Evolutionary conservation across 1,140 invertebrate species (phyloP), one percentile per base, ranked within the genome.

Genomic region (Drosophila arizonae): DNA sequence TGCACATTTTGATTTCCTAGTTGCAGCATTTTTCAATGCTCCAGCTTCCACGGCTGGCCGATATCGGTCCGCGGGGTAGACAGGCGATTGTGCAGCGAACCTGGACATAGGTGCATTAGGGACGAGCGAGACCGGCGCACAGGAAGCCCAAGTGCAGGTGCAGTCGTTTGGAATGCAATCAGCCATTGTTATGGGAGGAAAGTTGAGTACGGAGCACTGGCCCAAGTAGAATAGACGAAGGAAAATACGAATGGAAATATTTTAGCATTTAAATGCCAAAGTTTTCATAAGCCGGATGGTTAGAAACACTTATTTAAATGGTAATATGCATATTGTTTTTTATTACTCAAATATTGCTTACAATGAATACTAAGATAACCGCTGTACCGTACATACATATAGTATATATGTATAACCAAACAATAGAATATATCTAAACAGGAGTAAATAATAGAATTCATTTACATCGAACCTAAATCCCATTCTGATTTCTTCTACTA

Each of bases 1-100:
- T 86, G 79, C 82, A 86, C 82, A 86, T 86, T 86, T 87, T 86
- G 84, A 86, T 86, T 87, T 87, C 72, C 82, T 86, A 79, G 79
- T 48, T 82, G 74, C 77, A 81, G 43, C 55, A 51, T 63, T 71
- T 71, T 51, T 45, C 36, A 45, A 73, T 65, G 63, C 61, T 50
- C 54, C 56, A 58, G 51, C 46, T 50, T 36, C 26, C 30, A 55
- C 15, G 46, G 62, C 24, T 51, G 52, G 33, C 63, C 63, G 41
- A 21, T 46, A 58, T 50, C 62, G 64, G 66, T 43, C 6, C 33
- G 9, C 52, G 60, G 28, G 52, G 33, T 50, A 56, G 36, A 56
- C 15, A 30, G 43, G 50, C 64, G 57, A 65, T 54, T 54, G 52
- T 28, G 62, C 62, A 58, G 10, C n/a, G n/a, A 26, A 11, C 58